phyloP scores from a whole-genome alignment of 2,888 invertebrate species.

The Drosophila glabriapex region DNA sequence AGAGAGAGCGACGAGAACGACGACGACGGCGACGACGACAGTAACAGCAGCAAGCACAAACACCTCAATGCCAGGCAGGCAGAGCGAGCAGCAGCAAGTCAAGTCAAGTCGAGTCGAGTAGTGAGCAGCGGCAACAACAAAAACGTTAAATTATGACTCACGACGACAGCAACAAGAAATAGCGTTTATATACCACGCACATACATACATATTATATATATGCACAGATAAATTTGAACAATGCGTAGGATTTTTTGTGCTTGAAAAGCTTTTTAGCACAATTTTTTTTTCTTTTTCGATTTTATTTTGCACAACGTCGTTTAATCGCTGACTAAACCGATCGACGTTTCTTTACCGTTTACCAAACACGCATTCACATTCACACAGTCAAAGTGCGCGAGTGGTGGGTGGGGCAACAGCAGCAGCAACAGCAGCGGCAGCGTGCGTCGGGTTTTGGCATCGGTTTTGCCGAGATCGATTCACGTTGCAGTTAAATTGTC shows the following conservation, averaged over 20 bases:
- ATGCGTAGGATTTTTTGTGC: constrained; percentile 59
- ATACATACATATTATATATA: constrained; percentile 16
- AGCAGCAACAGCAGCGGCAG: constrained; percentile 30
- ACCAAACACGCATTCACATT: constrained; percentile 23
- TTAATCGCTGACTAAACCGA: constrained; percentile 33
- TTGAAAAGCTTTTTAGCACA: constrained; percentile 47
- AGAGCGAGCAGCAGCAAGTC: constrained; percentile 34
- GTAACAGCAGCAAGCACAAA: constrained; percentile 33
- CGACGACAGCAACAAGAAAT: constrained; percentile 48
- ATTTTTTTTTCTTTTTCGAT: constrained; percentile 14
- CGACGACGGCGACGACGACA: constrained; percentile 20
- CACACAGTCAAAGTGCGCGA: constrained; percentile 17
- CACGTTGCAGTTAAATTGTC: constrained; percentile 43
- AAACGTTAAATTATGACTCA: constrained; percentile 62
- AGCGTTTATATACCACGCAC: constrained; percentile 26
- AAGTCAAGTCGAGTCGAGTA: constrained; percentile 42
- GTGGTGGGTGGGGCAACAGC: constrained; percentile 42
- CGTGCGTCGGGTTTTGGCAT: constrained; percentile 26
- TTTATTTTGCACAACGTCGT: constrained; percentile 48
- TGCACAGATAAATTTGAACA: constrained; percentile 53
- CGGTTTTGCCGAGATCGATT: constrained; percentile 28
- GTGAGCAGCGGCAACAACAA: constrained; percentile 47
- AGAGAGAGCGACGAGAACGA: constrained; percentile 46
- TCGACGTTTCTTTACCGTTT: constrained; percentile 38
- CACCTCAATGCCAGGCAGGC: constrained; percentile 71